Conservation (phyloP, 2,113 vertebrate species). For the Nyctereutes procyonoides region DNA sequence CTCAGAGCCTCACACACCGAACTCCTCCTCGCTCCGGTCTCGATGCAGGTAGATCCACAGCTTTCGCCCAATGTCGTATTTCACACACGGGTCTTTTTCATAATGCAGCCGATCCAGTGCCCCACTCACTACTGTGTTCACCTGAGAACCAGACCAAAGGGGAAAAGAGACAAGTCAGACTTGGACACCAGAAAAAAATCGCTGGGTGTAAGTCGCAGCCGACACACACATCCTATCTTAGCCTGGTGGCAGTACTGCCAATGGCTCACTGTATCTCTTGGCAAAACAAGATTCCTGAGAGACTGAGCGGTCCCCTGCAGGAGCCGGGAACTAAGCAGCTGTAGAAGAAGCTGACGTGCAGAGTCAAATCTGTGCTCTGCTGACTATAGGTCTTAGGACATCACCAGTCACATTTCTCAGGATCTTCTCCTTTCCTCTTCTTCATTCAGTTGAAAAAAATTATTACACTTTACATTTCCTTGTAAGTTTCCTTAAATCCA, state of each 20-base stretch:
- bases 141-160: conserved; percentile 85
- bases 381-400: not conserved
- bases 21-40: conserved; percentile 96
- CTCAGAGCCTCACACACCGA: conserved; percentile 88
- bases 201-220: not conserved
- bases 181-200: not conserved
- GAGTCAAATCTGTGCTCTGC: not conserved
- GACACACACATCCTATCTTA: not conserved
- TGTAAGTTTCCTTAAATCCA: not conserved
- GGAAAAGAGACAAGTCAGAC: not conserved
- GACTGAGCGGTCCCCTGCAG: accelerated
- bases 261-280: not conserved
- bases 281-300: not conserved
- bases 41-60: conserved; percentile 98
- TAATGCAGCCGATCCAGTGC: conserved; percentile 97
- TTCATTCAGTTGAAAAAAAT: not conserved
- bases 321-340: not conserved
- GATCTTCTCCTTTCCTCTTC: not conserved
- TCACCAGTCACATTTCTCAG: not conserved
- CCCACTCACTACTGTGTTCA: conserved; percentile 98
- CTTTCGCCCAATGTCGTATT: conserved; percentile 97
- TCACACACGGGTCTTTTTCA: conserved; percentile 98
- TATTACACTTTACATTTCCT: not conserved
- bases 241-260: not conserved
- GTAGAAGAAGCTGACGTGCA: not conserved